Base-by-base conservation (phyloP, 2,113 vertebrate genomes). In the Mohoua ochrocephala region DNA sequence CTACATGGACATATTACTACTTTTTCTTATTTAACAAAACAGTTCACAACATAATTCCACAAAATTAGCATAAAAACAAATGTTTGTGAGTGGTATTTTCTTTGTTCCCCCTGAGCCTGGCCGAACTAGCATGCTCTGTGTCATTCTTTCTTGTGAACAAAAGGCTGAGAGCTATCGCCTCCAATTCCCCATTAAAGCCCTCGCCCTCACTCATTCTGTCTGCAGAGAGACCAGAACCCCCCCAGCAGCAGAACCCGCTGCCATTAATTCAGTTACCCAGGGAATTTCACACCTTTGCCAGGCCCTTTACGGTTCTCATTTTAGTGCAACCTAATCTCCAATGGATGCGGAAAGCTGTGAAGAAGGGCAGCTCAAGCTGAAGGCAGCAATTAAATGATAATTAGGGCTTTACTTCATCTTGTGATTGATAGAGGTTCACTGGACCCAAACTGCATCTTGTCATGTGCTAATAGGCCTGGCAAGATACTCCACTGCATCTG, bases 381-480 rank as follows among this genome's bases (percentile, higher is more conserved):
- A 97, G 98, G 97, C 97, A 96, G 98, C 98, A 98, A 98, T 98
- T 98, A 98, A 97, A 97, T 97, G 97, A 98, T 98, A 98, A 98
- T 98, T 98, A 98, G 98, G 97, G 97, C 96, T 97, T 97, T 98
- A 98, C 98, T 98, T 99, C 98, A 97, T 97, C 97, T 97, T 97
- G 98, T 98, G 98, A 99, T 98, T 98, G 98, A 99, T 98, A 97
- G 98, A 97, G 97, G 96, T 97, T 97, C 95, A 96, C 96, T 94
- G 92, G 97, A 96, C 98, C 97, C 98, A 97, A 96, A 97, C 96
- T 97, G 97, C 96, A 93, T 93, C 96, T 96, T 97, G 96, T 97
- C 97, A 92, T 94, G 96, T 94, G 95, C 98, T 98, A 98, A 99
- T 98, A 98, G 95, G 98, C 98, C 91, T 96, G 97, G 97, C 96